A percentile compares a stretch with the other conserved stretches of the same genome.
phyloP scores from a whole-genome alignment of 1,140 invertebrate species.

The Oryctes rhinoceros region DNA sequence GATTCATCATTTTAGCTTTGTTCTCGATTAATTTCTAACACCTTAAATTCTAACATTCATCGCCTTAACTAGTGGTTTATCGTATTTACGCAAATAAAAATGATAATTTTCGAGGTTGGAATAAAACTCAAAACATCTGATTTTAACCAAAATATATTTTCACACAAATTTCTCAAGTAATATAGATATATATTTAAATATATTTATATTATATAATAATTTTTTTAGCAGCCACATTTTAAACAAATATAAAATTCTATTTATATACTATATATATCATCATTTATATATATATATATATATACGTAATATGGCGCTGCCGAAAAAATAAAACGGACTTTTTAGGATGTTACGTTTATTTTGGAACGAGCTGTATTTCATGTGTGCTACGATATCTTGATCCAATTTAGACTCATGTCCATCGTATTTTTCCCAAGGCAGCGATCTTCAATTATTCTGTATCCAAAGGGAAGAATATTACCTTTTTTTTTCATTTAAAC shows the following conservation, averaged over 20 bases:
- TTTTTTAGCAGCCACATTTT: constrained; percentile 51
- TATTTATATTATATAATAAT: background rate
- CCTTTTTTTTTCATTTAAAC: background rate
- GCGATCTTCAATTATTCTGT: background rate
- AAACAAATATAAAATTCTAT: constrained; percentile 47
- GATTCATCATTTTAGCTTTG: constrained; percentile 37
- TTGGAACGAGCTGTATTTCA: background rate
- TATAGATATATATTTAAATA: constrained; percentile 14
- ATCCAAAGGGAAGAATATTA: constrained; percentile 22
- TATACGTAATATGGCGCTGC: background rate
- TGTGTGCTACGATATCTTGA: background rate
- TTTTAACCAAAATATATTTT: constrained; percentile 58
- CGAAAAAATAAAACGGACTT: constrained; percentile 20
- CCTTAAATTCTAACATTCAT: constrained; percentile 25
- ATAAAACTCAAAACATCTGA: constrained; percentile 53
- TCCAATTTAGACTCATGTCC: background rate
- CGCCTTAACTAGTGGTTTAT: constrained; percentile 42
- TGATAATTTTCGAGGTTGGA: constrained; percentile 42
- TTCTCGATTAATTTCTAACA: constrained; percentile 31
- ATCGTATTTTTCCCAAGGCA: constrained; percentile 13
- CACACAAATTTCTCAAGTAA: constrained; percentile 50
- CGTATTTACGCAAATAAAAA: no score
- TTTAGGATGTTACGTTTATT: background rate
- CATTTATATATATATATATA: constrained; percentile 10
- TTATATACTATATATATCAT: constrained; percentile 31